phyloP scores from a whole-genome alignment of 2,113 vertebrate species.

The Eolophus roseicapilla region DNA sequence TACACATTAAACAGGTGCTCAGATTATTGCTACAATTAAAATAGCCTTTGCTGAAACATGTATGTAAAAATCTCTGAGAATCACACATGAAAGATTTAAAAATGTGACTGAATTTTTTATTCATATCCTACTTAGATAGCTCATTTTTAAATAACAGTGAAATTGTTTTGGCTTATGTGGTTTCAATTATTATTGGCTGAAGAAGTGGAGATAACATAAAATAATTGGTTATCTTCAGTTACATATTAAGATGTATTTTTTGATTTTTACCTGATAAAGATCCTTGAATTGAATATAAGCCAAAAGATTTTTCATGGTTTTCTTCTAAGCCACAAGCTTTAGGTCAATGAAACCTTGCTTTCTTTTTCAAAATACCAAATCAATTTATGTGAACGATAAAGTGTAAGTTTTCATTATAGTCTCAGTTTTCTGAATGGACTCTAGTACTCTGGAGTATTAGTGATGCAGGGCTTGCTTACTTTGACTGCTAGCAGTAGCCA shows the following conservation, averaged over 20 bases:
- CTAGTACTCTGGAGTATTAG: not conserved
- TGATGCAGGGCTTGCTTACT: not conserved
- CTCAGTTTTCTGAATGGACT: not conserved
- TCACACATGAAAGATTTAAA: not conserved
- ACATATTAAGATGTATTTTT: not conserved
- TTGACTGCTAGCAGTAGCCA: not conserved
- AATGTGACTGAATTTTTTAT: not conserved
- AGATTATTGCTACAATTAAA: not conserved
- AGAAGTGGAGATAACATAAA: not conserved
- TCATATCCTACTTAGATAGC: not conserved
- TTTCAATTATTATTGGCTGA: not conserved
- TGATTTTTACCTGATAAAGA: not conserved
- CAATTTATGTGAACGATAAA: not conserved
- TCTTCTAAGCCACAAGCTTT: not conserved
- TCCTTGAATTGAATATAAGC: not conserved
- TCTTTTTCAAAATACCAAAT: conserved; percentile 3
- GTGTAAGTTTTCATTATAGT: not conserved
- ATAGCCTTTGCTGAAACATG: not conserved
- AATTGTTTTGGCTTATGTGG: not conserved
- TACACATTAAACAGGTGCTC: not conserved
- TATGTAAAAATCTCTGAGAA: not conserved
- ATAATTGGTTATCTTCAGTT: not conserved
- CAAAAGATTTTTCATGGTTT: not conserved
- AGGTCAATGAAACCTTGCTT: not conserved
- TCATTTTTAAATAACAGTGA: not conserved